These are phyloP conservation scores for Zoroaster sp. DNA, from an alignment of 53 echinoderm and acorn worm species.

Conservation along the genomic window DNA sequence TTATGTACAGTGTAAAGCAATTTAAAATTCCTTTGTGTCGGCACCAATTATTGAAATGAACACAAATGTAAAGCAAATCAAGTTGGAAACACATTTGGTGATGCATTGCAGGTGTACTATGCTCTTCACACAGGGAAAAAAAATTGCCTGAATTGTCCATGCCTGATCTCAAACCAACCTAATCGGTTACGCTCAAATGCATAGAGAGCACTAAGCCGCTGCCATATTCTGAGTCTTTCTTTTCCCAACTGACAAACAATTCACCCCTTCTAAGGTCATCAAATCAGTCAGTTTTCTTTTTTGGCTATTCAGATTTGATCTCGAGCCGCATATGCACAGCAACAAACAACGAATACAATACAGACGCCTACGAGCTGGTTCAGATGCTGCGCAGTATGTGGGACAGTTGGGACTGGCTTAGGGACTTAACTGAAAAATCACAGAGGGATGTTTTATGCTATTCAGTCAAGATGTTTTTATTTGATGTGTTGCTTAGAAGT, in stretches of 20 bases:
- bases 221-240: constrained; percentile 4
- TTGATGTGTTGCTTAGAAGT: not conserved
- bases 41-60: not conserved
- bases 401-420: not conserved
- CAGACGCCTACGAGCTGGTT: not conserved
- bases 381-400: not conserved
- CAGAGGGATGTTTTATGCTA: not conserved
- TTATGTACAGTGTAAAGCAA: too few species aligned
- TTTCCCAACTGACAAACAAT: not conserved
- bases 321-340: not conserved
- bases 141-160: not conserved
- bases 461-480: not conserved
- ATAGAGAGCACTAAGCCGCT: not conserved
- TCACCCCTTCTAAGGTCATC: constrained; percentile 16
- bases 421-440: not conserved
- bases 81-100: too few species aligned
- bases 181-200: constrained; percentile 19
- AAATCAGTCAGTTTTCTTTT: constrained; percentile 12
- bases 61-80: not conserved
- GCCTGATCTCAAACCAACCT: not conserved
- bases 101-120: not conserved
- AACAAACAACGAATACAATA: not conserved
- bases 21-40: not conserved
- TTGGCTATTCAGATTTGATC: not conserved
- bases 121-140: not conserved